Conservation (phyloP, 2,888 invertebrate species). For the Drosophila algonquin region DNA sequence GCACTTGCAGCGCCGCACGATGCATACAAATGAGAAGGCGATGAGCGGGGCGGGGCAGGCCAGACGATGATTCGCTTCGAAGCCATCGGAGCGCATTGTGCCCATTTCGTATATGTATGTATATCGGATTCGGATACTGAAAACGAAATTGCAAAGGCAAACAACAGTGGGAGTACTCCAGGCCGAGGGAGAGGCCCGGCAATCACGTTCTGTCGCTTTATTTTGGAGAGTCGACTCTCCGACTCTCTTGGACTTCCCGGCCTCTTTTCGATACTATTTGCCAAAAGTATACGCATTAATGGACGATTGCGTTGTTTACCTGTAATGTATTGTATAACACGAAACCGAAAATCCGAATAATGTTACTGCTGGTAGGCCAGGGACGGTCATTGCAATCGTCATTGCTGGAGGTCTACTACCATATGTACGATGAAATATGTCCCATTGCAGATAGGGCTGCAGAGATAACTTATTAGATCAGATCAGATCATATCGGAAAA, state of each 20-base stretch:
- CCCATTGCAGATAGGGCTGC: background rate
- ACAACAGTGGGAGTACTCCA: constrained; percentile 33
- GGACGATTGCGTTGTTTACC: constrained; percentile 56
- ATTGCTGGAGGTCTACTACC: background rate
- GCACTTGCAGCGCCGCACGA: constrained; percentile 38
- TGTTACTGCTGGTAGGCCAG: constrained; percentile 54
- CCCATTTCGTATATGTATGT: constrained; percentile 55
- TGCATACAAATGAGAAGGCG: constrained; percentile 65
- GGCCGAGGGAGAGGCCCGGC: constrained; percentile 28
- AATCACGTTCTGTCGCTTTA: constrained; percentile 65
- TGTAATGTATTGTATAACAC: constrained; percentile 70
- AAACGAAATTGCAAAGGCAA: constrained; percentile 70
- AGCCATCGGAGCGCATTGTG: constrained; percentile 42
- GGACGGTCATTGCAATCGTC: constrained; percentile 66
- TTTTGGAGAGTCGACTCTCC: background rate
- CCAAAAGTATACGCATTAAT: constrained; percentile 62
- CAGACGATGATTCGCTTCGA: constrained; percentile 9
- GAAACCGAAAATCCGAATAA: constrained; percentile 11
- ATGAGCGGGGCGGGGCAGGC: background rate
- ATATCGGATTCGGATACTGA: constrained; percentile 57
- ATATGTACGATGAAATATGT: background rate
- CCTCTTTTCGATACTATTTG: constrained; percentile 65
- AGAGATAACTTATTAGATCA: background rate
- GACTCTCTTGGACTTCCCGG: constrained; percentile 72
- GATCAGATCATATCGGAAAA: background rate